phyloP scores from a whole-genome alignment of 2,113 vertebrate genomes.

The Vireo altiloquus region DNA sequence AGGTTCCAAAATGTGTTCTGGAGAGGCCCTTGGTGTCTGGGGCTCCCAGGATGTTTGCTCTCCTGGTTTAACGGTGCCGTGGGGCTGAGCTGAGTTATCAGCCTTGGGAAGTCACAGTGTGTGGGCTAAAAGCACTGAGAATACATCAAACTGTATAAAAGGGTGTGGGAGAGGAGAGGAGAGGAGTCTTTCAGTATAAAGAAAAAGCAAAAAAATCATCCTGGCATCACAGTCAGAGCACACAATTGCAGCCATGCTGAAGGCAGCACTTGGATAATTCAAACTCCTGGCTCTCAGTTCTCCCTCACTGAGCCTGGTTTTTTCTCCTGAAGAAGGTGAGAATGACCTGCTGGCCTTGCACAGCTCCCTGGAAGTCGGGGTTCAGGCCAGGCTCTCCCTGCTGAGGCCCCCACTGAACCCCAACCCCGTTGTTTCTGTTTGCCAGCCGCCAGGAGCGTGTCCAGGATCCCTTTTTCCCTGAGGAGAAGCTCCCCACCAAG shows the following conservation, averaged over 20 bases:
- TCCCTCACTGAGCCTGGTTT: neutral
- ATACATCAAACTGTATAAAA: too few relatives aligned
- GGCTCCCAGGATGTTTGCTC: too few relatives aligned
- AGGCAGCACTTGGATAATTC: neutral
- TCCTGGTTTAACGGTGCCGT: too few relatives aligned
- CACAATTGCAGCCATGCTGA: neutral
- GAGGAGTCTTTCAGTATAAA: too few relatives aligned
- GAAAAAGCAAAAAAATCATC: too few relatives aligned
- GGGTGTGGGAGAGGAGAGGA: too few relatives aligned
- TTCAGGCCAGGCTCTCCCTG: neutral
- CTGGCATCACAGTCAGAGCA: too few relatives aligned
- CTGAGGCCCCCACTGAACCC: neutral
- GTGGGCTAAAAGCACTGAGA: too few relatives aligned
- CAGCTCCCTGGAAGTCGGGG: neutral
- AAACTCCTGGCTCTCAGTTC: neutral
- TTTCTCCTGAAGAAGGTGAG: neutral
- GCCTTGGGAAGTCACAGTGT: too few relatives aligned
- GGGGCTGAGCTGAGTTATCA: too few relatives aligned
- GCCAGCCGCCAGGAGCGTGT: constrained; percentile 12
- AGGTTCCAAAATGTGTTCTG: too few relatives aligned
- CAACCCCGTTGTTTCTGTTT: fast-evolving
- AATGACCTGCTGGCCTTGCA: neutral
- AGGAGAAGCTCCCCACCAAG: neutral
- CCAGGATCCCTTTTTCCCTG: neutral
- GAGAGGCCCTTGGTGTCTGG: too few relatives aligned